Evolutionary conservation across 1,140 invertebrate genomes (phyloP).

Genomic region (Diorhabda sublineata): DNA sequence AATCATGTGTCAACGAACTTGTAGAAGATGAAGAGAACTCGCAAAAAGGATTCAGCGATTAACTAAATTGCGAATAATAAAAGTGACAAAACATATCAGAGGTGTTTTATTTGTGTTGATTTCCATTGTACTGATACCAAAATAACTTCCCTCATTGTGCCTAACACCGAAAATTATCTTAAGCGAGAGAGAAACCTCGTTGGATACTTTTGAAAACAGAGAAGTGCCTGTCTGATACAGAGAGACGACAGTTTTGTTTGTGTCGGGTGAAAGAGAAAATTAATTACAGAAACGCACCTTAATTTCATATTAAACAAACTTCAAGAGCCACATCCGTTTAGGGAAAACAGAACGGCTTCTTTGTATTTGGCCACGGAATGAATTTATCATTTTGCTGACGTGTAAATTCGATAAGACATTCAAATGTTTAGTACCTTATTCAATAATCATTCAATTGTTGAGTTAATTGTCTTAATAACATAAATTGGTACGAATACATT

Average conservation of each 20-base stretch:
- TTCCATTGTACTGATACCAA: background rate
- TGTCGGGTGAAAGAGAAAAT: constrained; percentile 20
- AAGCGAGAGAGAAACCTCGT: background rate
- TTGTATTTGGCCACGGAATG: constrained; percentile 11
- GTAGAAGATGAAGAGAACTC: too few relatives aligned
- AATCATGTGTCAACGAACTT: too few relatives aligned
- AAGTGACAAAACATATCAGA: background rate
- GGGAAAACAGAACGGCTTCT: constrained; percentile 13
- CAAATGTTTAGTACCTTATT: too few relatives aligned
- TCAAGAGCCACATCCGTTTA: constrained; percentile 18
- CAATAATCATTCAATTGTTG: too few relatives aligned
- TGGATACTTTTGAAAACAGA: constrained; percentile 14
- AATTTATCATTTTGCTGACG: constrained; percentile 2
- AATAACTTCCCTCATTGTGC: background rate
- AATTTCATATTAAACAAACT: constrained; percentile 21
- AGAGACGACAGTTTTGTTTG: constrained; percentile 19
- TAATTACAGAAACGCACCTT: constrained; percentile 20
- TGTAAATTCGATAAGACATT: background rate
- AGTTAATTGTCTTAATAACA: too few relatives aligned
- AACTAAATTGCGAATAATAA: too few relatives aligned
- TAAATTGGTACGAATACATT: too few relatives aligned
- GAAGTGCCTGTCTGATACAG: constrained; percentile 19
- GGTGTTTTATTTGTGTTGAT: background rate
- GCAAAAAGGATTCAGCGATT: too few relatives aligned
- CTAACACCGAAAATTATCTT: background rate